phyloP scores from a whole-genome alignment of 2,113 vertebrate genomes.

The Urocitellus parryii region DNA sequence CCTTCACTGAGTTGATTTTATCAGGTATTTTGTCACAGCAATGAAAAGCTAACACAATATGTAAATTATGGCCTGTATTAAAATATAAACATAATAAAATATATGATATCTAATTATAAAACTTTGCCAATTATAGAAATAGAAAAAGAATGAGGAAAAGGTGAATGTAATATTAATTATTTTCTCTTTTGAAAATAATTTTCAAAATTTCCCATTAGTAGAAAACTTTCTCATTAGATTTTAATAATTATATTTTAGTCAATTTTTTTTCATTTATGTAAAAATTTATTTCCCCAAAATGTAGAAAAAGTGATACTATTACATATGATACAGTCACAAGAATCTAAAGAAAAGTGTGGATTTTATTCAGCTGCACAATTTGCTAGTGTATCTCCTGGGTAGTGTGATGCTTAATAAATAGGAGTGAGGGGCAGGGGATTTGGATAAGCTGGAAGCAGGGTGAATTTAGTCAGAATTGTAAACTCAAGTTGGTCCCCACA shows the following conservation, averaged over 20 bases:
- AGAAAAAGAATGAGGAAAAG: neutral
- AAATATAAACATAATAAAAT: slow-evolving; percentile 44
- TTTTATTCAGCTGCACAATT: no score
- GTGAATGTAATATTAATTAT: neutral
- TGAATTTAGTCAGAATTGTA: no score
- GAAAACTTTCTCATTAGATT: slow-evolving; percentile 9
- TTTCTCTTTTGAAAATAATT: neutral
- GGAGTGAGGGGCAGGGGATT: no score
- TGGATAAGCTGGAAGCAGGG: no score
- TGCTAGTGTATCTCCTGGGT: no score
- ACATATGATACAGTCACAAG: no score
- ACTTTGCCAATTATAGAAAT: slow-evolving; percentile 31
- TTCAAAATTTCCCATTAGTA: neutral
- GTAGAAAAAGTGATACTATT: no score
- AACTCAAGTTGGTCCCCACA: no score
- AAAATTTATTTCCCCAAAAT: no score
- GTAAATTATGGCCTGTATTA: neutral
- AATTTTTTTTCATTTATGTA: no score
- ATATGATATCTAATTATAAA: slow-evolving; percentile 10
- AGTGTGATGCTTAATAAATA: no score
- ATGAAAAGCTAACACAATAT: neutral
- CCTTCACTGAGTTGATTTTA: neutral
- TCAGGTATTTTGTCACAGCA: neutral
- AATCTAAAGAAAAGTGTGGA: no score
- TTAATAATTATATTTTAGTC: slow-evolving; percentile 10